A percentile compares a stretch with the other conserved stretches of the same genome.
phyloP scores from a whole-genome alignment of 2,113 vertebrate species.

The Hyperoodon ampullatus region DNA sequence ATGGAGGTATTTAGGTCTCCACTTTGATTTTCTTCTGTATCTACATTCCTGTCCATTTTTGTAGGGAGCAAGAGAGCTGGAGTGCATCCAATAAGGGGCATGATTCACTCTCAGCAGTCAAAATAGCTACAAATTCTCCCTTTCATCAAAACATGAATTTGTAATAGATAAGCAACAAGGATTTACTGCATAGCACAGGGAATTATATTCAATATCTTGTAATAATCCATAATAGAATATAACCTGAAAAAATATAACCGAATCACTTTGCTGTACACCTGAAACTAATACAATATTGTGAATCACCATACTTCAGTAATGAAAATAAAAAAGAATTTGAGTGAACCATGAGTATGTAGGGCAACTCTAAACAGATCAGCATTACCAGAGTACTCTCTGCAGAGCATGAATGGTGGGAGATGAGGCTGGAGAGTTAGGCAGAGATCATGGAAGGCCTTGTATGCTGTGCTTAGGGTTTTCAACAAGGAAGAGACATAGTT shows the following conservation, averaged over 20 bases:
- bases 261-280: background rate
- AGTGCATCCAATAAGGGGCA: background rate
- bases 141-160: conserved; percentile 38
- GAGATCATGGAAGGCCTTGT: background rate
- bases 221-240: background rate
- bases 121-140: conserved; percentile 23
- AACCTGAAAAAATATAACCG: background rate
- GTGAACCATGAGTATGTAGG: background rate
- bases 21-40: background rate
- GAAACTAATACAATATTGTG: background rate
- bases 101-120: background rate
- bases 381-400: background rate
- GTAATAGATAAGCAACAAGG: background rate
- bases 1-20: background rate
- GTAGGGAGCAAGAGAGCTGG: background rate
- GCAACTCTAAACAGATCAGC: background rate
- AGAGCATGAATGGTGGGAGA: background rate
- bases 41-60: conserved; percentile 8
- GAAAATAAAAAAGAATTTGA: background rate
- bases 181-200: background rate
- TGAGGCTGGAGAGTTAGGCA: background rate
- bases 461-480: background rate
- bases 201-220: background rate
- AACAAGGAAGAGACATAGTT: background rate
- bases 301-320: background rate